Evolutionary conservation across 2,797 vertebrate genomes (phyloP).

Genomic region (Loris lydekkerianus): DNA sequence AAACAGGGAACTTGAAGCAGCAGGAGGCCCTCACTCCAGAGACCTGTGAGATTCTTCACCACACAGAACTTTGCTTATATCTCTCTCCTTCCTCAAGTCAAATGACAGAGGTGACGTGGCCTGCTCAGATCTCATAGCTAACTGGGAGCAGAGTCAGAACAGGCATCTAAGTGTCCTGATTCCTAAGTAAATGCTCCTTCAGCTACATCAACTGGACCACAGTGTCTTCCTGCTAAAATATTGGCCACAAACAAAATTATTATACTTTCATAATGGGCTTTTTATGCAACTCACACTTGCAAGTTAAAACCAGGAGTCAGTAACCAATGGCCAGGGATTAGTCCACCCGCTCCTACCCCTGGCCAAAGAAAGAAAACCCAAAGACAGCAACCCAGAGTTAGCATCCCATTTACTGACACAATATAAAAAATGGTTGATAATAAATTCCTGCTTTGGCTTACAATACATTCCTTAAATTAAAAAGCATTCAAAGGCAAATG

Average conservation of each 20-base stretch:
- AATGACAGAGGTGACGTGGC: not conserved
- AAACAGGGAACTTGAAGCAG: fast-evolving
- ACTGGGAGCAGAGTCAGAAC: not conserved
- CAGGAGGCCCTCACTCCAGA: not conserved
- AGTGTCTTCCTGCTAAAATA: not conserved
- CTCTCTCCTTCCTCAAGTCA: not conserved
- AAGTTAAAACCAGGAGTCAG: conserved; percentile 10
- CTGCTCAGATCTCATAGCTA: not conserved
- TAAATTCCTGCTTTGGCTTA: not conserved
- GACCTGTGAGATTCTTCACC: not conserved
- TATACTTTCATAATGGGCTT: not conserved
- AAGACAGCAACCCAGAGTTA: not conserved
- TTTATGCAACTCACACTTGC: not conserved
- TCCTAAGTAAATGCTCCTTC: not conserved
- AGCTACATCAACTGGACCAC: not conserved
- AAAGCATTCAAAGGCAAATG: not conserved
- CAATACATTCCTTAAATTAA: not conserved
- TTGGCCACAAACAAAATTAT: not conserved
- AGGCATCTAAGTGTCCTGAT: not conserved
- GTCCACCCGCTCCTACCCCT: not conserved
- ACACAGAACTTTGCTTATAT: too few relatives aligned
- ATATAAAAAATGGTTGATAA: conserved; percentile 5
- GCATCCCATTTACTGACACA: not conserved
- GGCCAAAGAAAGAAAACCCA: not conserved
- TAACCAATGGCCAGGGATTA: not conserved